Base-by-base conservation (phyloP, 2,797 vertebrate species). In the Scleropages formosus region DNA sequence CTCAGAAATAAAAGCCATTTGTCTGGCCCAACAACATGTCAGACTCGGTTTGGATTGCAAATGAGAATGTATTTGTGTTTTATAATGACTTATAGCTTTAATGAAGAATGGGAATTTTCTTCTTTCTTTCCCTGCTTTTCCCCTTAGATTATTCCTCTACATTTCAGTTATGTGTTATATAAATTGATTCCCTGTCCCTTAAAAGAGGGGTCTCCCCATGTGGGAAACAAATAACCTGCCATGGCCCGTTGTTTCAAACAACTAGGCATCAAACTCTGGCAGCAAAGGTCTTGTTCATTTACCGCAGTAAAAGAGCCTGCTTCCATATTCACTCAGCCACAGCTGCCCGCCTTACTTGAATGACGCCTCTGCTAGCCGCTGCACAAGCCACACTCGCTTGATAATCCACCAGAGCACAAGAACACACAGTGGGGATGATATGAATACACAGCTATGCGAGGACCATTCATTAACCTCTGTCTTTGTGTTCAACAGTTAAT, bases 21-120 rank as follows among this genome's bases (percentile, higher is more conserved):
- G 47, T 49, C 8, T 69, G 16, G 22, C 67, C 22, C 8, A 22
- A 20, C 12, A 39, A 46, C 67, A 15, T 16, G 47, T 69, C 67
- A 9, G 46, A 20, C 8, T 47, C 4, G 22, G 20, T 12, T 56
- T 18, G 53, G 53, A 12, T 2, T 12, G 53, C 18, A 18, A 56
- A 12, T 18, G 53, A 56, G 53, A 56, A 56, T 56, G 53, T 2
- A 56, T 26, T 49, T 7, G 12, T 7, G 22, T 22, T 51, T 51
- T 49, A n/a, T 69, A 51, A 69, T 69, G 67, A 24, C 22, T 69
- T 26, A 53, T 49, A 51, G 49, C 53, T 69, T 22, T 69, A 69
- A 12, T 53, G 67, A 24, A 39, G 6, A 2, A 2, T 39, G 24
- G 24, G 11, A 13, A 8, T 69, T 68, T 7, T 3, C 26, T 24